Percentiles rank a stretch among this genome's conserved stretches.
Evolutionary conservation across 2,888 invertebrate genomes (phyloP).

Genomic region (Pammene fasciana): DNA sequence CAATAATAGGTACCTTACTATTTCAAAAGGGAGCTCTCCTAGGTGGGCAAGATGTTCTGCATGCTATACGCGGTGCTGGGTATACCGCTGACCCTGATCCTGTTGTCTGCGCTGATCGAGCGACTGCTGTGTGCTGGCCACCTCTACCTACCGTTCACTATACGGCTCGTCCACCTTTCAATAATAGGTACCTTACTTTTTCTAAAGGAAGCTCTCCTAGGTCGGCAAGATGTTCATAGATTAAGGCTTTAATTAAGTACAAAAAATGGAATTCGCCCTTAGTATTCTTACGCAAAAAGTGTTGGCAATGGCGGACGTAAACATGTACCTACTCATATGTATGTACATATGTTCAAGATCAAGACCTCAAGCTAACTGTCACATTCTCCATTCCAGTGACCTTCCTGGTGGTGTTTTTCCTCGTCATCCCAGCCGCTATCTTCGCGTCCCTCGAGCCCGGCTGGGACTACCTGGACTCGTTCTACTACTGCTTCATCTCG

Average conservation of each 20-base stretch:
- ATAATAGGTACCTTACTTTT: conserved; percentile 88
- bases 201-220: too few species aligned
- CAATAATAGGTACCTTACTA: conserved; percentile 83
- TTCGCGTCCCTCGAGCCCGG: conserved; percentile 90
- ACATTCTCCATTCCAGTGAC: conserved; percentile 69
- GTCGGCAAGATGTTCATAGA: too few species aligned
- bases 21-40: conserved; percentile 84
- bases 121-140: conserved; percentile 89
- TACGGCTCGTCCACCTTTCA: conserved; percentile 88
- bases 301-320: too few species aligned
- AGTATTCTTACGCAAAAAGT: too few species aligned
- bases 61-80: conserved; percentile 93
- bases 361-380: not conserved
- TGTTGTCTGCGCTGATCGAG: conserved; percentile 92
- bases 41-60: conserved; percentile 94
- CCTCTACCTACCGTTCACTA: conserved; percentile 88
- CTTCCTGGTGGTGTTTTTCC: conserved; percentile 84
- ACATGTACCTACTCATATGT: too few species aligned
- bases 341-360: not conserved
- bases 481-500: conserved; percentile 96
- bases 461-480: conserved; percentile 93
- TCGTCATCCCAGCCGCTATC: conserved; percentile 89
- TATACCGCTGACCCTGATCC: conserved; percentile 92
- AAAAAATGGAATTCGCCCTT: too few species aligned
- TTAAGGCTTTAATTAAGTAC: too few species aligned